Conservation (phyloP, 2,888 invertebrate genomes). For the Odontocolon sp. region DNA sequence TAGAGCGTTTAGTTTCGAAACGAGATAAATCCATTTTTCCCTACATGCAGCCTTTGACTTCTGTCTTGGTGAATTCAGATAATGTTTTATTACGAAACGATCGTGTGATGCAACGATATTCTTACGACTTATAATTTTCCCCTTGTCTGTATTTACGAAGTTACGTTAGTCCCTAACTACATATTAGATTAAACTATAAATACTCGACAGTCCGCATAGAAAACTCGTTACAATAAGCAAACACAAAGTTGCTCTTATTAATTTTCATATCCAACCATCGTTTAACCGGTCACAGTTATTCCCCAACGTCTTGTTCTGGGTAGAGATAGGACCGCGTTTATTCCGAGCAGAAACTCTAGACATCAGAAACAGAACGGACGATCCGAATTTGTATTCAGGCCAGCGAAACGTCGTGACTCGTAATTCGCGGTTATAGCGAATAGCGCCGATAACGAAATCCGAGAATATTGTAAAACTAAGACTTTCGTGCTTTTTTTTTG, state of each 20-base stretch:
- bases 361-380: constrained; percentile 46
- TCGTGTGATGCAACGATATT: constrained; percentile 39
- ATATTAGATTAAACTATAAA: neutral
- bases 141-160: constrained; percentile 1
- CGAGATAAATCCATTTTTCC: constrained; percentile 28
- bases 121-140: constrained; percentile 16
- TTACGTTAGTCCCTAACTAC: neutral
- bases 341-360: constrained; percentile 52
- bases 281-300: constrained; percentile 16
- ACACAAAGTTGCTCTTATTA: too few relatives aligned
- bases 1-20: constrained; percentile 16
- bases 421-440: constrained; percentile 49
- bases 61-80: constrained; percentile 43
- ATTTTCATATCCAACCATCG: neutral
- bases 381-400: constrained; percentile 61
- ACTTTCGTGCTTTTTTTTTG: too few relatives aligned
- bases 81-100: constrained; percentile 35
- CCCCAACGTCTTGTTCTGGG: constrained; percentile 39
- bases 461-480: constrained; percentile 37
- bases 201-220: neutral
- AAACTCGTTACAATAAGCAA: neutral
- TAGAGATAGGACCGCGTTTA: constrained; percentile 52
- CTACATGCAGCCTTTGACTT: constrained; percentile 41
- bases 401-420: constrained; percentile 55
- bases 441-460: constrained; percentile 49